phyloP scores from a whole-genome alignment of 2,888 invertebrate genomes.

The Scaptomyza caliginosa region DNA sequence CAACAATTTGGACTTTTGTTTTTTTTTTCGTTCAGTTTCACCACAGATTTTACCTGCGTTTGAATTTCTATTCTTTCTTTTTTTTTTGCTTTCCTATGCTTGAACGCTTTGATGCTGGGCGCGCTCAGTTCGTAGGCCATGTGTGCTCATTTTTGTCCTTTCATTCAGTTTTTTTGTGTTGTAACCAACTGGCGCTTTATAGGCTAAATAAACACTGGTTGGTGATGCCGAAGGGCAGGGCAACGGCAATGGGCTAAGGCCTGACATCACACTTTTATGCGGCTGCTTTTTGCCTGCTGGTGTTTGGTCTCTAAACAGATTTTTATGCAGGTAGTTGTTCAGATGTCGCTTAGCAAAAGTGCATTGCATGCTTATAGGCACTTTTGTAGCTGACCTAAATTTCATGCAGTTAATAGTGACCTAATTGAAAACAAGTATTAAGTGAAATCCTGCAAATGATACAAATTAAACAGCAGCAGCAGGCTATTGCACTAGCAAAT shows the following conservation, averaged over 20 bases:
- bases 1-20: not conserved
- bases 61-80: constrained; percentile 5
- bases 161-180: constrained; percentile 28
- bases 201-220: constrained; percentile 76
- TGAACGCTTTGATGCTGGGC: constrained; percentile 76
- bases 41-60: constrained; percentile 15
- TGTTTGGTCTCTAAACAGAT: constrained; percentile 27
- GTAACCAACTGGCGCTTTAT: constrained; percentile 70
- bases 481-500: constrained; percentile 27
- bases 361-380: constrained; percentile 75
- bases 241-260: constrained; percentile 21
- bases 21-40: constrained; percentile 34
- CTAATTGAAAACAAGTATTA: constrained; percentile 31
- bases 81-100: constrained; percentile 18
- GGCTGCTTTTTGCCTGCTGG: constrained; percentile 58
- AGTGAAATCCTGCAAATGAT: constrained; percentile 12
- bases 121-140: constrained; percentile 44
- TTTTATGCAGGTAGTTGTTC: constrained; percentile 19
- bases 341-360: constrained; percentile 40
- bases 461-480: constrained; percentile 18
- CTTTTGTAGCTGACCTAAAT: constrained; percentile 73
- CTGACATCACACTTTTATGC: constrained; percentile 75
- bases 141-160: constrained; percentile 55
- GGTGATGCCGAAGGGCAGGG: not conserved
- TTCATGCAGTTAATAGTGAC: constrained; percentile 50